Evolutionary conservation across 2,888 invertebrate genomes (phyloP).

Genomic region (Cantharis flavilabris): DNA sequence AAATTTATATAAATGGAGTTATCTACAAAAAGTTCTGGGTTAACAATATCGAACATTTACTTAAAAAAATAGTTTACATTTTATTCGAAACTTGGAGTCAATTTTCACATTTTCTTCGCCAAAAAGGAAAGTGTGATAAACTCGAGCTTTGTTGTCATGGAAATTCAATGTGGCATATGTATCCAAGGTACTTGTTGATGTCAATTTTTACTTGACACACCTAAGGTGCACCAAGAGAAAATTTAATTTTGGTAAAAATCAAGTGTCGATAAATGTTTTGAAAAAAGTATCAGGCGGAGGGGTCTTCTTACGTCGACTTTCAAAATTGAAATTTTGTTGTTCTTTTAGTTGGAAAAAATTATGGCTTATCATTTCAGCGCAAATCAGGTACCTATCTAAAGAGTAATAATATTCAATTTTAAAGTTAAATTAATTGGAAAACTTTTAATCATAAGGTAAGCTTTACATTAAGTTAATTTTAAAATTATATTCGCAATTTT

Average conservation of each 20-base stretch:
- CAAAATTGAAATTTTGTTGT: constrained; percentile 3
- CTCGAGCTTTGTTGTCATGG: constrained; percentile 21
- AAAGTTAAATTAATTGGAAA: constrained; percentile 8
- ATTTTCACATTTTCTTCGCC: not conserved
- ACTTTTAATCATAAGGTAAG: constrained; percentile 7
- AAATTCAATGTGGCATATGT: constrained; percentile 17
- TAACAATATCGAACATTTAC: constrained; percentile 3
- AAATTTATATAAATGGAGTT: constrained; percentile 8
- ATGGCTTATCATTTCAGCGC: constrained; percentile 38
- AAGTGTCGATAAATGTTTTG: not conserved
- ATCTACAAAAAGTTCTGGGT: not conserved
- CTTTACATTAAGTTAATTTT: not conserved
- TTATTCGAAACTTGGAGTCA: not conserved
- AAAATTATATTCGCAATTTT: not conserved
- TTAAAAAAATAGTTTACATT: constrained; percentile 6
- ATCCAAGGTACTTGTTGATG: constrained; percentile 28
- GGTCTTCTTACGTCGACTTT: not conserved
- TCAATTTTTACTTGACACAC: constrained; percentile 23
- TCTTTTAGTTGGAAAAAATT: constrained; percentile 7
- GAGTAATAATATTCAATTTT: not conserved
- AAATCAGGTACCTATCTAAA: constrained; percentile 36
- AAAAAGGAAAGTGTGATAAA: not conserved
- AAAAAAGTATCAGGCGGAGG: not conserved
- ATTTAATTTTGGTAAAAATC: not conserved
- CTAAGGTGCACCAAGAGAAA: constrained; percentile 1